Base-by-base conservation (phyloP, 2,888 invertebrate species). In the Ecdyonurus torrentis region DNA sequence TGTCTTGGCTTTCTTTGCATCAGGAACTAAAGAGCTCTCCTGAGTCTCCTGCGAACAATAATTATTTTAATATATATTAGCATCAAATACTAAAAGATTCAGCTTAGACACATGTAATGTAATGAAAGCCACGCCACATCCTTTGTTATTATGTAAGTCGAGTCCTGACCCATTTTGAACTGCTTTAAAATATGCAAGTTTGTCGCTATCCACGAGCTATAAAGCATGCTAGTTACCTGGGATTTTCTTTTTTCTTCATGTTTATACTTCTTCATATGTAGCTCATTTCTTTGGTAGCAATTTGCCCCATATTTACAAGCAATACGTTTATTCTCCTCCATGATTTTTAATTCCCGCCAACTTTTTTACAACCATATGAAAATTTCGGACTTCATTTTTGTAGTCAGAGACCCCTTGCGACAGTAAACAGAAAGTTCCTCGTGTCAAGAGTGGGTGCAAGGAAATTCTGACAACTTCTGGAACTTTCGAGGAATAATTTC, bases 201-300 rank as follows among this genome's bases (percentile, higher is more conserved):
- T n/a, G n/a, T n/a, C n/a, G n/a, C n/a, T n/a, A n/a, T n/a, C n/a
- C n/a, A n/a, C n/a, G n/a, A n/a, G n/a, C n/a, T n/a, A n/a, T n/a
- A n/a, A n/a, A n/a, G n/a, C n/a, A n/a, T n/a, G n/a, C n/a, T n/a
- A n/a, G n/a, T n/a, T n/a, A n/a, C n/a, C n/a, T n/a, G n/a, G n/a
- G n/a, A n/a, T n/a, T n/a, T n/a, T n/a, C 64, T 63, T 65, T 63
- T 66, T 66, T 75, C 78, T 15, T 88, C 89, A 74, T 92, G 91
- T 74, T 87, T 89, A 68, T 81, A 93, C 70, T 84, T 86, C 64
- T 80, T 76, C 63, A 79, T 79, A 76, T 93, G 93, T 0, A 77
- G 76, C 0, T 84, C 77, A 77, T 91, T 92, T 71, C 84, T 87
- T 71, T 89, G 90, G 73, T 90, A 92, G 74, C 93, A 93, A 68